Base-by-base conservation (phyloP, 2,797 vertebrate genomes). In the Enteromius thamalakanensis region DNA sequence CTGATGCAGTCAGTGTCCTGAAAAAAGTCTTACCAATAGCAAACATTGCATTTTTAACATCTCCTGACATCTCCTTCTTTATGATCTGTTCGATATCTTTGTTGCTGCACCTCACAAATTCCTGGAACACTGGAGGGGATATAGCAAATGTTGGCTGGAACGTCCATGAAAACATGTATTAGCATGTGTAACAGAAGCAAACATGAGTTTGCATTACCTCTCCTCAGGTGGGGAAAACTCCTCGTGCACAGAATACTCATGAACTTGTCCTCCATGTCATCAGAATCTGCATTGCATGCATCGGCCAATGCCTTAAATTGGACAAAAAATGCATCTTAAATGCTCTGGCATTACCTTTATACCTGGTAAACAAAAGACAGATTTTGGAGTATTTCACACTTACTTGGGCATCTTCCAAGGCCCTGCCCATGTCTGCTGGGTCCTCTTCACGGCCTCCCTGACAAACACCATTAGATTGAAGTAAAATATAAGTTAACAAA, bases 1-100 rank as follows among this genome's bases (percentile, higher is more conserved):
- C 21, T 7, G 40, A n/a, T 71, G 15, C n/a, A 19, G 26, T 40
- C 29, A 42, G 15, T 15, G 6, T n/a, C 32, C 5, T 60, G 4
- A 65, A 5, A 68, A 45, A 78, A n/a, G 10, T 91, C 92, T 96
- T 94, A 99, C 98, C 97, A 7, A 99, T 96, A 81, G 96, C 97
- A 90, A 94, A 93, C 80, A 98, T 96, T 1, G 94, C 94, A 0
- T 97, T 95, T 89, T 93, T 95, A 76, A 98, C 95, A 0, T 99
- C 97, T 64, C 98, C 98, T 0, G 97, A 98, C 97, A 97, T 97
- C 87, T 98, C 95, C 90, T 98, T 99, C 93, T 96, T 98, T 92
- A 99, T 98, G 87, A 96, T 93, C 0, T 97, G 96, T 75, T 98
- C 98, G 80, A 99, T 95, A 1, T 99, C 98, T 0, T 98, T 98